Percentiles rank a stretch among this genome's conserved stretches.
Evolutionary conservation across 2,113 vertebrate species (phyloP).

Genomic region (Recurvirostra avosetta): DNA sequence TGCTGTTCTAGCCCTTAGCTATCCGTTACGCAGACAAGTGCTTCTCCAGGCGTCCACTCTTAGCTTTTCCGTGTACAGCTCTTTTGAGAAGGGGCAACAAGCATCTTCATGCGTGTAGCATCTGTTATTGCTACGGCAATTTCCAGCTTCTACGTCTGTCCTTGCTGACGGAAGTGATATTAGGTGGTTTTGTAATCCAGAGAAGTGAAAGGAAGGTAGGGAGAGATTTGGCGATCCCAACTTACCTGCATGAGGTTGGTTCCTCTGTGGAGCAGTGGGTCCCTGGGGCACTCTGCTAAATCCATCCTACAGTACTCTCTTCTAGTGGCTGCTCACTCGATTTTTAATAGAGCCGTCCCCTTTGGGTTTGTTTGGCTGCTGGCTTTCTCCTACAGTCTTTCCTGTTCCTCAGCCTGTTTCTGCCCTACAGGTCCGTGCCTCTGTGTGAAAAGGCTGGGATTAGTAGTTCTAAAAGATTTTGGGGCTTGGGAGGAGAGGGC

Average conservation of each 20-base stretch:
- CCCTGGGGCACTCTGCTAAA: not conserved
- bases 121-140: not conserved
- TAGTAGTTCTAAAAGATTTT: not conserved
- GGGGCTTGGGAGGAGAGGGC: not conserved
- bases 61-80: not conserved
- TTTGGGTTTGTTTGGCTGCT: not conserved
- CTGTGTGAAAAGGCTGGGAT: not conserved
- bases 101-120: rapidly evolving
- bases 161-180: not conserved
- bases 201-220: not conserved
- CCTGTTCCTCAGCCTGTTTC: not conserved
- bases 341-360: not conserved
- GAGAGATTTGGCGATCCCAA: not conserved
- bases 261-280: not conserved
- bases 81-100: not conserved
- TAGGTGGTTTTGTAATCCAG: not conserved
- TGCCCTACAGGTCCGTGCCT: not conserved
- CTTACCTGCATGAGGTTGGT: not conserved
- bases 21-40: not conserved
- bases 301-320: not conserved
- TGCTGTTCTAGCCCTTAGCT: not conserved
- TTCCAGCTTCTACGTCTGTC: not conserved
- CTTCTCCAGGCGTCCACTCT: not conserved
- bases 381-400: not conserved
- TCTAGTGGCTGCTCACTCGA: not conserved